Base-by-base conservation (phyloP, 2,797 vertebrate genomes). In the Micrastur ruficollis region DNA sequence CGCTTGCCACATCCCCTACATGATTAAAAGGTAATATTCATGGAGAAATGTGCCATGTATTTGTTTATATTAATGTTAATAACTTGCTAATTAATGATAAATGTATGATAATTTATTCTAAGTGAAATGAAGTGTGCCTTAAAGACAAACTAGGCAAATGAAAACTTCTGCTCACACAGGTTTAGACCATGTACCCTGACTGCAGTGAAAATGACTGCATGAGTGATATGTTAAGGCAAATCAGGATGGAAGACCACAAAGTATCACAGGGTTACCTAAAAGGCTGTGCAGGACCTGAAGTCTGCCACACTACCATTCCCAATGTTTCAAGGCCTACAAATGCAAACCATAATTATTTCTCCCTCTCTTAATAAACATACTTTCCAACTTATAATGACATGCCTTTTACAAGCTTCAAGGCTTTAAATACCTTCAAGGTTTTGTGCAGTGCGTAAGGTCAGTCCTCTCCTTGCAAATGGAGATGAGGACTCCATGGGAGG, bases 21-120 rank as follows among this genome's bases (percentile, higher is more conserved):
- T 71, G 83, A 95, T 93, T 95, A 96, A 93, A 86, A 58, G 12
- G 46, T 79, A 81, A 96, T 88, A 91, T 96, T 96, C 86, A 75
- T 14, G 26, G 86, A 97, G 91, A 66, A 76, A 90, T 32, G 95
- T 50, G 65, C 58, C 85, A 55, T 3, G 0, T 65, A 84, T 96
- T 96, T 97, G 97, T 96, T 97, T 92, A 59, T 73, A 90, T 93
- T 96, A 94, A 92, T 91, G 96, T 86, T 97, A 97, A 80, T 96
- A 94, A 63, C 84, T 93, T 93, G 66, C 90, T 96, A 92, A 93
- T 82, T 92, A 96, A 91, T 92, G 89, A 95, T 90, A 94, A 97
- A 95, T 55, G 86, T 44, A 91, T 97, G 97, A 40, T 97, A 97
- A 96, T 96, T 86, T 97, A 98, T 97, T 97, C 96, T 65, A 96